phyloP scores from a whole-genome alignment of 2,797 vertebrate genomes.

The Falco peregrinus region DNA sequence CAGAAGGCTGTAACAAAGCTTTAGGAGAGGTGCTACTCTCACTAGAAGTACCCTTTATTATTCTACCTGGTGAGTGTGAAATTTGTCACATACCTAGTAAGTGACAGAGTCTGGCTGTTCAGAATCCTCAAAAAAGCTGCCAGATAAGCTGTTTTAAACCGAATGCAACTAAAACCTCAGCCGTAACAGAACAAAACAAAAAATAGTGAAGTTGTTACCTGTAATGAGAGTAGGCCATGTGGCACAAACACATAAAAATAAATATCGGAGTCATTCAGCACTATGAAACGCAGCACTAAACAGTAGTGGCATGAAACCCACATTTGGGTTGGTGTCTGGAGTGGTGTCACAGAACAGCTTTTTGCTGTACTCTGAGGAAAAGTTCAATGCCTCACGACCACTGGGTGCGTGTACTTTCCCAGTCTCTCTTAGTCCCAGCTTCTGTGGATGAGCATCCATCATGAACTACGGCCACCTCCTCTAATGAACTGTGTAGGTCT shows the following conservation, averaged over 20 bases:
- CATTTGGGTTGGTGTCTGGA: not conserved
- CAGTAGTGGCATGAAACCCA: not conserved
- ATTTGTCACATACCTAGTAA: not conserved
- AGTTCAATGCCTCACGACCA: not conserved
- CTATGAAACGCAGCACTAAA: not conserved
- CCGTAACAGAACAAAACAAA: not conserved
- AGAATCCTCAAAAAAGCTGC: not conserved
- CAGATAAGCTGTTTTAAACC: not conserved
- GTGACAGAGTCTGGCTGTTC: not conserved
- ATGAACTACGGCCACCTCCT: accelerated
- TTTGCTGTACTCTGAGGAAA: not conserved
- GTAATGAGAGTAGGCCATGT: not conserved
- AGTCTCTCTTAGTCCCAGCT: not conserved
- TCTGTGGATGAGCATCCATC: not conserved
- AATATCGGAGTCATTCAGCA: not conserved
- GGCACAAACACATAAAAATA: not conserved
- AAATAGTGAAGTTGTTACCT: not conserved
- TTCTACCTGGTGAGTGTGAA: not conserved
- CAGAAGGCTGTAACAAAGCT: not conserved
- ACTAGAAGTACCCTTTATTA: not conserved
- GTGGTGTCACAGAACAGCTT: not conserved
- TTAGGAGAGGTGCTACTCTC: not conserved
- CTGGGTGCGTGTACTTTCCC: not conserved
- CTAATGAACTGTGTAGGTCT: not conserved
- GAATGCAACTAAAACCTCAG: not conserved